Conservation (phyloP, 2,888 invertebrate genomes). For the Candidula unifasciata region DNA sequence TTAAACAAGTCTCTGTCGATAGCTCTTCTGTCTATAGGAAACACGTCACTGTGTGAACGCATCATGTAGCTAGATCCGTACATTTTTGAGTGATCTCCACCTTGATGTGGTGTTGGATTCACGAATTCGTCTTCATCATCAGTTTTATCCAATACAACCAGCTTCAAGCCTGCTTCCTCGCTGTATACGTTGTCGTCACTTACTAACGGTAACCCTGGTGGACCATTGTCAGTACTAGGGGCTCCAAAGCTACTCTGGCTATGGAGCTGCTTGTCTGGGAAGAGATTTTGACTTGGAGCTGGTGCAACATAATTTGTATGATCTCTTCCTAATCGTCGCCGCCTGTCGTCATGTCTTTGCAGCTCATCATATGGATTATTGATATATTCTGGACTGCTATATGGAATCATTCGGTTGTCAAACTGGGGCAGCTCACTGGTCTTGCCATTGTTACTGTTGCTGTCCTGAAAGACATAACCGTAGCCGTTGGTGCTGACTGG, state of each 20-base stretch:
- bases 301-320: slow-evolving; percentile 40
- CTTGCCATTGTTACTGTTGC: background rate
- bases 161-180: slow-evolving; percentile 20
- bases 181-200: background rate
- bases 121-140: slow-evolving; percentile 41
- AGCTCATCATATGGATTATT: background rate
- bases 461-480: background rate
- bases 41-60: slow-evolving; percentile 34
- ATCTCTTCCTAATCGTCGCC: slow-evolving; percentile 31
- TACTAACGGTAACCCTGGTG: slow-evolving; percentile 5
- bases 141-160: slow-evolving; percentile 39
- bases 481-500: background rate
- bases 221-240: background rate
- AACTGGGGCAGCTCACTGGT: background rate
- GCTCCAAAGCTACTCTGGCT: background rate
- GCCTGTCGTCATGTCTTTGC: background rate
- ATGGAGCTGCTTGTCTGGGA: background rate
- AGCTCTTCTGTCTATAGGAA: slow-evolving; percentile 34
- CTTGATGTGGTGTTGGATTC: background rate
- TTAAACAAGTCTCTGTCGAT: slow-evolving; percentile 45
- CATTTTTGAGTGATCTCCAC: background rate
- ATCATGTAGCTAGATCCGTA: background rate
- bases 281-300: background rate
- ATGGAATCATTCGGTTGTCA: background rate
- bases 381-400: background rate